A percentile compares a stretch with the other conserved stretches of the same genome.
phyloP scores from a whole-genome alignment of 2,113 vertebrate species.

The Bothrops jararaca region DNA sequence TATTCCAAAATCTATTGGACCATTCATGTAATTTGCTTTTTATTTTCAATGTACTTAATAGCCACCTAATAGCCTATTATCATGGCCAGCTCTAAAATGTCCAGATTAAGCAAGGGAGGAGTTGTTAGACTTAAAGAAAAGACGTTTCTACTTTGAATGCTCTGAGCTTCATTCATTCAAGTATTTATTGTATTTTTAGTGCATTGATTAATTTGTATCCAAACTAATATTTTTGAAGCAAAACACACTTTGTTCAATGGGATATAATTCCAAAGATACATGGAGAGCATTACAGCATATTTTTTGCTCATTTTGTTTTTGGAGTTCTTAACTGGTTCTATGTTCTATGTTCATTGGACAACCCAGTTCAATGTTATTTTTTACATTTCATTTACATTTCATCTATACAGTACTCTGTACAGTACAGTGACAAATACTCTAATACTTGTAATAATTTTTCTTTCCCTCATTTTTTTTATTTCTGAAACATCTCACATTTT shows the following conservation, averaged over 20 bases:
- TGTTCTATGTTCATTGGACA: not conserved
- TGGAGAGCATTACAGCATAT: not conserved
- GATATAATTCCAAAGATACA: not conserved
- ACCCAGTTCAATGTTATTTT: not conserved
- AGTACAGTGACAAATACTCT: not conserved
- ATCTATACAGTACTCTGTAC: not conserved
- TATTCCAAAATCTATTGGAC: not conserved
- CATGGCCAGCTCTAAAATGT: not conserved
- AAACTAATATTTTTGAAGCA: not conserved
- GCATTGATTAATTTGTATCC: not conserved
- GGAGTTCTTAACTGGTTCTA: not conserved
- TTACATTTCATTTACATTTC: not conserved
- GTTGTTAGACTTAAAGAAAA: not conserved
- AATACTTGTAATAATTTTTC: not conserved
- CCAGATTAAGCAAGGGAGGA: not conserved
- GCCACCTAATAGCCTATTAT: slow-evolving; percentile 1
- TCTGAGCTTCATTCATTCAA: not conserved
- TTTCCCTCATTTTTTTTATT: not conserved
- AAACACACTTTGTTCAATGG: not conserved
- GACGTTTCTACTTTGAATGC: not conserved
- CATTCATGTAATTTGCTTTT: not conserved
- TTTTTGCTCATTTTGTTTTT: not conserved
- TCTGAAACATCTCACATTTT: not conserved
- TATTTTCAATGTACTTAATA: not conserved
- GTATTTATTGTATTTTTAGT: not conserved